Evolutionary conservation across 2,888 invertebrate species (phyloP), one percentile per base, ranked within the genome.

Genomic region (Tenthredo distinguenda): DNA sequence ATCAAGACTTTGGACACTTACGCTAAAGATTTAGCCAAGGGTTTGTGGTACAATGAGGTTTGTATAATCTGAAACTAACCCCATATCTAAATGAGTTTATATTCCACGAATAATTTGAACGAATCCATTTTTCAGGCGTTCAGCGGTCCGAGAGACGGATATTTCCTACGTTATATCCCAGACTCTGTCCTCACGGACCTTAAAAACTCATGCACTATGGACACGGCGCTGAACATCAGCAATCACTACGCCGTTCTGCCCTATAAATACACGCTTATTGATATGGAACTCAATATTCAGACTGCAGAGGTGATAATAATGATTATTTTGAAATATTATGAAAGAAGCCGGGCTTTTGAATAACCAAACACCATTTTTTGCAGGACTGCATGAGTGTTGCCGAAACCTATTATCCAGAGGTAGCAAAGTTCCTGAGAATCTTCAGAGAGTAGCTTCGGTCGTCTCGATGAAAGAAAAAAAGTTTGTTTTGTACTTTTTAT

Each of bases 211-310:
- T 88, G 86, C 76, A 74, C 89, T 76, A 85, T 90, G 15, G 87
- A 92, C 82, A 58, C 40, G 2, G 86, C 90, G 15, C 85, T 93
- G 34, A 91, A 88, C 85, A 88, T 93, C 40, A 86, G 74, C 58
- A 89, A 91, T 81, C 93, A 93, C 86, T 89, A 87, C 65, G 92
- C 93, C 5, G 34, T 92, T 55, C 81, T 92, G 72, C 91, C 91
- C 6, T 91, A 91, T 79, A 88, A 89, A 34, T 88, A 84, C 18
- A 86, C 85, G 40, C 85, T 92, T 12, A 88, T 79, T 7, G 86
- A 85, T n/a, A 86, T 77, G 18, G 91, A 90, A 34, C 76, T 91
- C n/a, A 26, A 86, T 4, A 89, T 91, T 9, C 86, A 58, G 10
- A 89, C 90, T 15, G 89, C 89, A 84, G 87, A 89, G 79, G 92